These are phyloP conservation scores for Typhlichthys subterraneus DNA, from an alignment of 2,797 vertebrate genomes.

Conservation along the genomic window DNA sequence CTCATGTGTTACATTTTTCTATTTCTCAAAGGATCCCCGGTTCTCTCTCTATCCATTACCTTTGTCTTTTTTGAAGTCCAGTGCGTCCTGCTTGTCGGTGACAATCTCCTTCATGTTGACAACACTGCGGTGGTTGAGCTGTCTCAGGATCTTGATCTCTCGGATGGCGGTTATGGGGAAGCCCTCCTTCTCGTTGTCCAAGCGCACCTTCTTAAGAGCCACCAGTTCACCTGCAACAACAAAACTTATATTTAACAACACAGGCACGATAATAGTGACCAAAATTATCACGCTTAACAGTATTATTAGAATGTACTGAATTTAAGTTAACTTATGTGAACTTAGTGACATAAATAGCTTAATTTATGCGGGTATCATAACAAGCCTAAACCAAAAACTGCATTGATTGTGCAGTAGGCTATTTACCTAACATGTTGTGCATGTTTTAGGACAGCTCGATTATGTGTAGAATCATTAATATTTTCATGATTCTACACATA, in stretches of 20 bases:
- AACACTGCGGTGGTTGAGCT: conserved; percentile 95
- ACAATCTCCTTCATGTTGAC: conserved; percentile 99
- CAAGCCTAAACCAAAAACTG: too few species aligned
- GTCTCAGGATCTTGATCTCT: conserved; percentile 98
- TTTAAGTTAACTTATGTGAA: too few species aligned
- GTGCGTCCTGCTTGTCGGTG: conserved; percentile 97
- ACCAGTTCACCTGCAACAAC: conserved; percentile 87
- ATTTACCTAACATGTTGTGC: too few species aligned
- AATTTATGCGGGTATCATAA: too few species aligned
- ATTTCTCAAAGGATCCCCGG: not conserved
- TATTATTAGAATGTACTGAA: too few species aligned
- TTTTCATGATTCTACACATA: too few species aligned
- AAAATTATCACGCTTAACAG: too few species aligned
- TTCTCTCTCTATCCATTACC: conserved; percentile 71
- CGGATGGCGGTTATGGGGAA: conserved; percentile 98
- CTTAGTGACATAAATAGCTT: too few species aligned
- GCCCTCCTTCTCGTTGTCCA: conserved; percentile 98
- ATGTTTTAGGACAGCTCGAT: too few species aligned
- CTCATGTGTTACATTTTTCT: too few species aligned
- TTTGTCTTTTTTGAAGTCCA: conserved; percentile 99
- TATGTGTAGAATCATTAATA: too few species aligned
- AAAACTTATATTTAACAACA: not conserved
- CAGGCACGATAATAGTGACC: not conserved
- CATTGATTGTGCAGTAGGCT: too few species aligned
- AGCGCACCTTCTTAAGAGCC: conserved; percentile 95